These are phyloP conservation scores for Mesorhabditis spiculigera DNA, from an alignment of 2,888 invertebrate genomes.

Conservation along the genomic window DNA sequence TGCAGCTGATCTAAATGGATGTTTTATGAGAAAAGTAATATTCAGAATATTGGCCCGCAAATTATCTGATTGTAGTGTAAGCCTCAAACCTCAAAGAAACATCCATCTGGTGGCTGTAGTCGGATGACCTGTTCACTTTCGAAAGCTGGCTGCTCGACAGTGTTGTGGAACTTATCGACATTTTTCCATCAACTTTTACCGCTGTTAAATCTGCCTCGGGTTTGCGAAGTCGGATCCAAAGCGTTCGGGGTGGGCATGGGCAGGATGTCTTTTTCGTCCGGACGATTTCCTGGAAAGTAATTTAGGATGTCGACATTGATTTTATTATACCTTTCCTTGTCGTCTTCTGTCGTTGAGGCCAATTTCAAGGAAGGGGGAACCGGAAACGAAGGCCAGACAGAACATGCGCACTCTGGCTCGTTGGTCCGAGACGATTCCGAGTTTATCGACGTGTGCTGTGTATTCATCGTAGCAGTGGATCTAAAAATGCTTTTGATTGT, in stretches of 20 bases:
- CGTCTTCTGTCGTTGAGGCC: conserved; percentile 81
- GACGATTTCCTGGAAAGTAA: conserved; percentile 76
- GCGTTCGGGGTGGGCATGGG: conserved; percentile 86
- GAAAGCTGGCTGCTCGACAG: conserved; percentile 77
- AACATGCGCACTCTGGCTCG: conserved; percentile 90
- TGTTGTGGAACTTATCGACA: conserved; percentile 75
- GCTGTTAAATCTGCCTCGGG: conserved; percentile 69
- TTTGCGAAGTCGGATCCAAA: conserved; percentile 91
- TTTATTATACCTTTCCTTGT: conserved; percentile 60
- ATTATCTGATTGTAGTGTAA: neutral
- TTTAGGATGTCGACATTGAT: neutral
- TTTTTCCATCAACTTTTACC: neutral
- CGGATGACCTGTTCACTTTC: conserved; percentile 64
- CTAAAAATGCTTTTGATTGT: conserved; percentile 15
- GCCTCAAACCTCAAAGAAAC: conserved; percentile 51
- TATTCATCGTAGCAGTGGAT: conserved; percentile 59
- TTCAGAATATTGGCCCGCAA: conserved; percentile 65
- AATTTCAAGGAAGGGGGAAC: conserved; percentile 89
- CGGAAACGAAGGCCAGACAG: conserved; percentile 91
- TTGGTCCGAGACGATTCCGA: conserved; percentile 76
- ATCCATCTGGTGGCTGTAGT: conserved; percentile 54
- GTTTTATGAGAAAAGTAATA: conserved; percentile 7
- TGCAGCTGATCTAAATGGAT: conserved; percentile 67
- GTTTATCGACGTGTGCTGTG: conserved; percentile 66
- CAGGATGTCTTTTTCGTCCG: conserved; percentile 95